phyloP scores from a whole-genome alignment of 2,113 vertebrate species.

The Pteronura brasiliensis region DNA sequence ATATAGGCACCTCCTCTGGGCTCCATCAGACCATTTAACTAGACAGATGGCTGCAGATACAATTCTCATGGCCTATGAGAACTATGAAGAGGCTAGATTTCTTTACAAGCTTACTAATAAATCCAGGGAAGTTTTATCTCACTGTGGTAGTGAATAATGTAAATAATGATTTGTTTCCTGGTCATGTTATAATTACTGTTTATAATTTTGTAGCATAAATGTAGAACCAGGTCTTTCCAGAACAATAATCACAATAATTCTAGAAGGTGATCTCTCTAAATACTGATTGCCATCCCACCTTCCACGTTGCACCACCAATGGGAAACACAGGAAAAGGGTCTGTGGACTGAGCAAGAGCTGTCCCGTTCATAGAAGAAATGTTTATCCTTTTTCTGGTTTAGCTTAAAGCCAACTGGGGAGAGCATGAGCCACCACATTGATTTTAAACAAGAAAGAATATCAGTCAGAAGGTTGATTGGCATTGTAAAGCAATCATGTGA shows the following conservation, averaged over 20 bases:
- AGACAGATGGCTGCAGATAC: neutral
- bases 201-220: neutral
- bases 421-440: neutral
- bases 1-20: neutral
- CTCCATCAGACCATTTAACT: neutral
- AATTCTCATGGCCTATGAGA: neutral
- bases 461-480: neutral
- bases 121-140: neutral
- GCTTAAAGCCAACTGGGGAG: neutral
- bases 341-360: neutral
- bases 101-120: neutral
- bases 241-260: neutral
- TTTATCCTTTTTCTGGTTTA: neutral
- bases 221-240: neutral
- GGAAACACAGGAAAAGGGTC: neutral
- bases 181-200: neutral
- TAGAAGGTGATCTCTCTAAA: neutral
- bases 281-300: neutral
- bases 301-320: neutral
- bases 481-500: neutral
- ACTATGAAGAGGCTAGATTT: neutral
- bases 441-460: neutral
- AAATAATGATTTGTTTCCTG: neutral
- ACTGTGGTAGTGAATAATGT: neutral
- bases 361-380: neutral